Percentiles rank a stretch among this genome's conserved stretches.
These are phyloP conservation scores for Ophion ventricosus DNA, from an alignment of 2,888 invertebrate genomes.

Conservation along the genomic window DNA sequence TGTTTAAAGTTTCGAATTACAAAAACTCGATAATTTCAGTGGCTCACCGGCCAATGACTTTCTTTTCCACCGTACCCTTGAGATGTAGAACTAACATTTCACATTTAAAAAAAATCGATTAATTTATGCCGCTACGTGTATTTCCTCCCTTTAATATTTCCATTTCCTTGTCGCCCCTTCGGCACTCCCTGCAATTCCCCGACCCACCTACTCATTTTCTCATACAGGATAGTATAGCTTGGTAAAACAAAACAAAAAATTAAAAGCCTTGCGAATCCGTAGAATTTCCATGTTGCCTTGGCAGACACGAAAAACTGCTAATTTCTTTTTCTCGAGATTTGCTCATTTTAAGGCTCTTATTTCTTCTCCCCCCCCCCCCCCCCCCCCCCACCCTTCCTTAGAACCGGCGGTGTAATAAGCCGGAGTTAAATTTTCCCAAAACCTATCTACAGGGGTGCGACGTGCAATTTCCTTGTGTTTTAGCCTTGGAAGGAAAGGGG, in stretches of 20 bases:
- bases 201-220: too few relatives aligned
- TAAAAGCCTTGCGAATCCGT: background rate
- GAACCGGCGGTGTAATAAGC: slow-evolving; percentile 1
- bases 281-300: background rate
- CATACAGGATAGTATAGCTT: background rate
- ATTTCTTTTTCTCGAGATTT: slow-evolving; percentile 24
- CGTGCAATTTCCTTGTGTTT: slow-evolving; percentile 44
- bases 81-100: too few relatives aligned
- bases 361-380: background rate
- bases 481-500: background rate
- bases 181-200: too few relatives aligned
- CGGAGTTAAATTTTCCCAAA: slow-evolving; percentile 37
- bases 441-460: slow-evolving; percentile 6
- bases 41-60: too few relatives aligned
- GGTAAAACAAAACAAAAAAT: slow-evolving; percentile 15
- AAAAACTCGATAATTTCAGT: too few relatives aligned
- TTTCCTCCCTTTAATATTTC: too few relatives aligned
- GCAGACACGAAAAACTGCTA: slow-evolving; percentile 2
- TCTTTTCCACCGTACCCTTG: too few relatives aligned
- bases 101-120: too few relatives aligned
- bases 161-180: slow-evolving; percentile 17
- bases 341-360: slow-evolving; percentile 14
- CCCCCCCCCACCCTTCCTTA: background rate
- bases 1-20: too few relatives aligned
- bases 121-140: too few relatives aligned